Evolutionary conservation across 2,113 vertebrate genomes (phyloP).

Genomic region (Ammodytes dubius): DNA sequence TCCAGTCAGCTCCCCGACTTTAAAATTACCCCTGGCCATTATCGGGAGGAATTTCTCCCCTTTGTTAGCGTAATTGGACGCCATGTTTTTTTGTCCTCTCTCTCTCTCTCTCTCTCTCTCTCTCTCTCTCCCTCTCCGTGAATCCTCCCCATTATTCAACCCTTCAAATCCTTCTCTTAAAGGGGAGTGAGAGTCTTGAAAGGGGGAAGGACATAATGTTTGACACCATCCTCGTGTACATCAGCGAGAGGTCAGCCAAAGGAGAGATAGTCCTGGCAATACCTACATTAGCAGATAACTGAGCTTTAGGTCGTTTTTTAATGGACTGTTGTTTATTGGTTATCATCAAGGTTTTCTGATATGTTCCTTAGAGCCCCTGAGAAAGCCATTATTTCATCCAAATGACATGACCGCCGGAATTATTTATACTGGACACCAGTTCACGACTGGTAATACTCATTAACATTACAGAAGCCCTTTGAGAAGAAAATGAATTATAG

Average conservation of each 20-base stretch:
- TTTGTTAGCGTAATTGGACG: conserved; percentile 78
- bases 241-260: conserved; percentile 4
- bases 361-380: not conserved
- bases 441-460: conserved; percentile 45
- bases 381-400: conserved; percentile 31
- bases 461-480: conserved; percentile 13
- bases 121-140: not conserved
- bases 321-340: conserved; percentile 19
- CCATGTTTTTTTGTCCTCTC: conserved; percentile 42
- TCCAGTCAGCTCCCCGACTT: conserved; percentile 58
- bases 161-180: not conserved
- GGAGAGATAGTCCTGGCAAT: not conserved
- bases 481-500: conserved; percentile 37
- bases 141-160: conserved; percentile 60
- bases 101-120: too few relatives aligned
- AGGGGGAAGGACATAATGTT: not conserved
- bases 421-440: conserved; percentile 50
- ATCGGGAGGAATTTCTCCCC: conserved; percentile 66
- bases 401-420: conserved; percentile 28
- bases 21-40: conserved; percentile 70
- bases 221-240: conserved; percentile 20
- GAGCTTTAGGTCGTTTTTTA: not conserved
- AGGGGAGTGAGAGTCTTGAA: conserved; percentile 4
- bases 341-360: conserved; percentile 18
- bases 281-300: not conserved